These are phyloP conservation scores for Prionace glauca DNA, from an alignment of 2,797 vertebrate species.

Conservation along the genomic window DNA sequence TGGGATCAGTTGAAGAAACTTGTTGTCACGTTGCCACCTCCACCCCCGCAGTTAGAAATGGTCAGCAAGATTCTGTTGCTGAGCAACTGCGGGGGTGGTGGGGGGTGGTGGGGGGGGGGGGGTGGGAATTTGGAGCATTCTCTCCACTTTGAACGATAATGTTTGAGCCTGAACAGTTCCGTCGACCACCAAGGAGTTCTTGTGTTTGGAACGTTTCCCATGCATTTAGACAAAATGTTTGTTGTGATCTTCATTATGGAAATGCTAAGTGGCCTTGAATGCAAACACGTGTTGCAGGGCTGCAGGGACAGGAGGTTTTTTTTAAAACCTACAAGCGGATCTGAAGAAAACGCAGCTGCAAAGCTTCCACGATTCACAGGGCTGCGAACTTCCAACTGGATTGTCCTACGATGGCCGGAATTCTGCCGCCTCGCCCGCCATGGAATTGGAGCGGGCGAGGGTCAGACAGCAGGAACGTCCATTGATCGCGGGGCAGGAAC, in stretches of 20 bases:
- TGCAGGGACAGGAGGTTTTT: neutral
- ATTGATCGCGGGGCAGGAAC: no score
- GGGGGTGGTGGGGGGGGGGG: neutral
- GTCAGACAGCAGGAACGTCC: no score
- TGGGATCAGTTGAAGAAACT: neutral
- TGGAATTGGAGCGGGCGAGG: no score
- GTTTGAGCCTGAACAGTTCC: neutral
- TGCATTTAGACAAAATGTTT: neutral
- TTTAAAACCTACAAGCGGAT: neutral
- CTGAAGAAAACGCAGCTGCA: neutral
- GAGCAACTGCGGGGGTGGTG: neutral
- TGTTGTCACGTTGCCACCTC: neutral
- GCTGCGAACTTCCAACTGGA: neutral
- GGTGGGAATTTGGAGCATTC: neutral
- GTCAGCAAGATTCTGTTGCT: neutral
- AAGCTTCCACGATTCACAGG: neutral
- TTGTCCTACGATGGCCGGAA: neutral
- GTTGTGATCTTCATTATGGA: neutral
- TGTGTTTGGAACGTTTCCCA: neutral
- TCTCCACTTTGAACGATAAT: neutral
- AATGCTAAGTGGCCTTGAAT: neutral
- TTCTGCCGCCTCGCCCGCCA: no score
- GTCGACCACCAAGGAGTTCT: neutral
- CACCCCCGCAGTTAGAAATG: neutral
- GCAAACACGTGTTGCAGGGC: neutral